Conservation (phyloP, 2,888 invertebrate species). For the Syritta pipiens region DNA sequence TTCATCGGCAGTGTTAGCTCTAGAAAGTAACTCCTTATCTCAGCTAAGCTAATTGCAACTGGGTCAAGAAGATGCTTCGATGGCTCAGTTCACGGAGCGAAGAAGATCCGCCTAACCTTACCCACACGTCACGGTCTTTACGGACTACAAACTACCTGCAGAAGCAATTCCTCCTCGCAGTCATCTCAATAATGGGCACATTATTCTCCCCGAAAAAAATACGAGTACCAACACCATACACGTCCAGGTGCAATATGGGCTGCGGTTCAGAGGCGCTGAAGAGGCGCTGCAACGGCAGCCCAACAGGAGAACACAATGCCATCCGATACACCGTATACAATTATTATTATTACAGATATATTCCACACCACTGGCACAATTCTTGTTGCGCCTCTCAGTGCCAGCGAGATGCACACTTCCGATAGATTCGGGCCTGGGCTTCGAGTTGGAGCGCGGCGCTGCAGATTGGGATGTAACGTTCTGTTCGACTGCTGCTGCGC, state of each 20-base stretch:
- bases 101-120: conserved; percentile 41
- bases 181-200: conserved; percentile 51
- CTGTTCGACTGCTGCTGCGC: conserved; percentile 54
- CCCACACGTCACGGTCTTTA: conserved; percentile 24
- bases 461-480: conserved; percentile 60
- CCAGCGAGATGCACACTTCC: conserved; percentile 62
- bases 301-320: conserved; percentile 49
- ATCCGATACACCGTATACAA: conserved; percentile 54
- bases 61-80: conserved; percentile 50
- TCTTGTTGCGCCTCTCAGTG: conserved; percentile 31
- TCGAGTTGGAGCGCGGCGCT: conserved; percentile 4
- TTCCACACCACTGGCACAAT: conserved; percentile 66
- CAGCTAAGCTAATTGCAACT: conserved; percentile 61
- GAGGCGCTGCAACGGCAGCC: no score
- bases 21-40: conserved; percentile 60
- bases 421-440: conserved; percentile 60
- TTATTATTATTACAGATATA: conserved; percentile 68
- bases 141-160: conserved; percentile 41
- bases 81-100: conserved; percentile 50
- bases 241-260: conserved; percentile 60
- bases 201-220: conserved; percentile 34
- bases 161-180: conserved; percentile 39
- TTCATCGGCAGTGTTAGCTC: conserved; percentile 37
- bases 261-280: no score
- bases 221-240: conserved; percentile 16